A percentile compares a stretch with the other conserved stretches of the same genome.
Conservation (phyloP, 1,140 invertebrate genomes). For the Drusus annulatus region DNA sequence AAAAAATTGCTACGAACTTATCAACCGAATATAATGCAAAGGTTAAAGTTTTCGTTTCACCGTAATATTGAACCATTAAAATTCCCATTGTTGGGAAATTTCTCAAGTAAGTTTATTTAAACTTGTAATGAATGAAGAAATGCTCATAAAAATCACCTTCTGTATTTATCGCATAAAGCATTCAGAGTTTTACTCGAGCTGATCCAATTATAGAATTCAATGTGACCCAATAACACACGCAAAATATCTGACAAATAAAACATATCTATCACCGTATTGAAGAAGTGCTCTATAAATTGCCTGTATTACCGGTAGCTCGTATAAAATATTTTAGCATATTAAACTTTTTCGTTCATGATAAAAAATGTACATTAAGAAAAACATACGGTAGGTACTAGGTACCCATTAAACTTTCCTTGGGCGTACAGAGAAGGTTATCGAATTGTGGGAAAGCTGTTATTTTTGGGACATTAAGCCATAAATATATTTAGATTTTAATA, state of each 20-base stretch:
- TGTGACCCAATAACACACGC: neutral
- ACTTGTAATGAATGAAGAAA: neutral
- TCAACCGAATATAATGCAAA: too few species aligned
- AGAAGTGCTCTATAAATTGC: slow-evolving; percentile 33
- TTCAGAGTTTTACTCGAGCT: neutral
- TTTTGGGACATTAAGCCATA: neutral
- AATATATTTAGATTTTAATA: neutral
- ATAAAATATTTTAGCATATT: slow-evolving; percentile 33
- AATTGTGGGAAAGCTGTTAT: neutral
- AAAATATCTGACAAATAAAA: slow-evolving; percentile 1
- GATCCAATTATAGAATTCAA: neutral
- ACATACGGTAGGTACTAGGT: neutral
- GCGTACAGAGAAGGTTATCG: neutral
- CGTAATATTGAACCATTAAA: too few species aligned
- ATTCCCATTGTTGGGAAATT: neutral
- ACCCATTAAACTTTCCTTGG: neutral
- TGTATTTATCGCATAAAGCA: neutral
- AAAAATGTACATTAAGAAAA: neutral
- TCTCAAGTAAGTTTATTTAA: neutral
- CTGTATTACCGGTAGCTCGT: neutral
- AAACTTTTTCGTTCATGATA: neutral
- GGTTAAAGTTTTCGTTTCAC: too few species aligned
- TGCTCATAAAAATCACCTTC: neutral
- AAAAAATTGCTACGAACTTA: too few species aligned
- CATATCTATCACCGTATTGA: slow-evolving; percentile 26